phyloP scores from a whole-genome alignment of 1,140 invertebrate genomes.

The Bombus confusus region DNA sequence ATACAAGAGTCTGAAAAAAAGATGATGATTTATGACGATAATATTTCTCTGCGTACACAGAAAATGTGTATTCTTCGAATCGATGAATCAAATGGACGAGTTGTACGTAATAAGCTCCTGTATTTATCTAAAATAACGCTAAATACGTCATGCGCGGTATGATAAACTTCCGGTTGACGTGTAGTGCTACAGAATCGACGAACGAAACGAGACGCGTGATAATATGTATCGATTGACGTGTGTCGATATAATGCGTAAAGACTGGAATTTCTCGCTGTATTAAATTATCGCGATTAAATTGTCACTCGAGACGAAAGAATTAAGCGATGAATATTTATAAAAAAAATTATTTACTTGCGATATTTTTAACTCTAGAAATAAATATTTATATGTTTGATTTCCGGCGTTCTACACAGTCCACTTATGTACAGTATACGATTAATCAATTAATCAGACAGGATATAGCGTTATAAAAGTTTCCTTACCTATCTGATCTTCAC shows the following conservation, averaged over 20 bases:
- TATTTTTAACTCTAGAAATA: not conserved
- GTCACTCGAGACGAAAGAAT: not conserved
- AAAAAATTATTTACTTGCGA: not conserved
- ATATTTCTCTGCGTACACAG: not conserved
- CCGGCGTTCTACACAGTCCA: too few relatives aligned
- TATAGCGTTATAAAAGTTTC: not conserved
- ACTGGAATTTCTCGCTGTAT: not conserved
- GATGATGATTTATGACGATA: not conserved
- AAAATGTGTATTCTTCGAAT: not conserved
- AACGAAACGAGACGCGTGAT: not conserved
- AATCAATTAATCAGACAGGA: not conserved
- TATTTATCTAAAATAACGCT: not conserved
- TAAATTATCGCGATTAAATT: not conserved
- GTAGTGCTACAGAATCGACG: not conserved
- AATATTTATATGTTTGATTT: too few relatives aligned
- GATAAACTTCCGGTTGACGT: constrained; percentile 48
- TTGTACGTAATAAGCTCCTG: not conserved
- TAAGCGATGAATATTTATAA: not conserved
- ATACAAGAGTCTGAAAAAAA: constrained; percentile 74
- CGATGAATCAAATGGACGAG: constrained; percentile 20
- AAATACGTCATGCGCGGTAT: constrained; percentile 21
- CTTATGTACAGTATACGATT: not conserved
- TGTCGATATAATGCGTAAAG: not conserved
- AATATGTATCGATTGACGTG: not conserved
- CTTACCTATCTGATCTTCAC: constrained; percentile 82